A percentile compares a stretch with the other conserved stretches of the same genome.
Conservation (phyloP, 2,797 vertebrate species). For the Brachyrhaphis roseni region DNA sequence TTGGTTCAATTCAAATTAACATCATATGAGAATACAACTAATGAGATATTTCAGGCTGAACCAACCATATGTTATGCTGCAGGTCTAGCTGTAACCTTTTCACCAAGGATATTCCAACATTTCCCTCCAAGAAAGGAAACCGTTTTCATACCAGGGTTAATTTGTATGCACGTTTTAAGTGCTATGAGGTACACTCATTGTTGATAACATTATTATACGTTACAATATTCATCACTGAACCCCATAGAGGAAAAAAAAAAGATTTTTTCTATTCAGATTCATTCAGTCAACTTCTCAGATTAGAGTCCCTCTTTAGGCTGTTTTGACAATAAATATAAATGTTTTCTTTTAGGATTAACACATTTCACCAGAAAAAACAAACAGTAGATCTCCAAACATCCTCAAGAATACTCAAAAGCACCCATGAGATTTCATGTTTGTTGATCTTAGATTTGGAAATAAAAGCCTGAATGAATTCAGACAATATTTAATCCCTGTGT, state of each 20-base stretch:
- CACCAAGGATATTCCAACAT: not conserved
- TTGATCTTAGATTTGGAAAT: constrained; percentile 56
- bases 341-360: not conserved
- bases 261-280: not conserved
- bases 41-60: not conserved
- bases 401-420: constrained; percentile 22
- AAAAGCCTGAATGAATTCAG: constrained; percentile 55
- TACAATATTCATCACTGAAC: not conserved
- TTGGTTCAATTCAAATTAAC: not conserved
- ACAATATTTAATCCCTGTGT: constrained; percentile 28
- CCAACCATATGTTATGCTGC: not conserved
- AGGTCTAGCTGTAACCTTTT: not conserved
- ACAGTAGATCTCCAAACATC: constrained; percentile 11
- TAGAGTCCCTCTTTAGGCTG: not conserved
- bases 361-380: not conserved
- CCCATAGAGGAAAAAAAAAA: not conserved
- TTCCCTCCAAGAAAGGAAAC: not conserved
- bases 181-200: not conserved
- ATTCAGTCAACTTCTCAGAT: not conserved
- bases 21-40: not conserved
- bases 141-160: not conserved
- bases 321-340: not conserved
- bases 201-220: not conserved
- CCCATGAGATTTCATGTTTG: constrained; percentile 47
- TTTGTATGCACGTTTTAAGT: not conserved